Evolutionary conservation across 2,888 invertebrate genomes (phyloP), one percentile per base, ranked within the genome.

Genomic region (Merodon equestris): DNA sequence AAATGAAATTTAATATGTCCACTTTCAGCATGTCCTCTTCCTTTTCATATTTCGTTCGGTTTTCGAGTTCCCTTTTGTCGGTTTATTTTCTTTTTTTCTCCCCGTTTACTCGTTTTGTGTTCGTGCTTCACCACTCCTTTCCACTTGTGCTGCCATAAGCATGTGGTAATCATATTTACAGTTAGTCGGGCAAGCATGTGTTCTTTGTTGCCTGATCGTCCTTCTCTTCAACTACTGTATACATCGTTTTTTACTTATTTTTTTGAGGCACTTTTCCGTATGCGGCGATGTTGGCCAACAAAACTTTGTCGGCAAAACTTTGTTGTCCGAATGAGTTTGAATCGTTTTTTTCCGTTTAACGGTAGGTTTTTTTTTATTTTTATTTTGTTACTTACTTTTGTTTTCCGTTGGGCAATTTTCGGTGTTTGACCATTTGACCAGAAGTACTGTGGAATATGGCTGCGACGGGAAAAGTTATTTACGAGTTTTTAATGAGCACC

Each of bases 161-260:
- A 70, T 74, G 74, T 74, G 74, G 74, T 79, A 79, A 79, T 79
- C 79, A 79, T 79, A 74, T 79, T 79, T 79, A 64, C 60, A 79
- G 79, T 74, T 50, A 54, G 68, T 68, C 17, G 63, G 57, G 47
- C 36, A 58, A 77, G 61, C 77, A 73, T 73, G 44, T 73, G 58
- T 67, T 54, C 56, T 17, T 42, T 66, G 53, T 61, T 56, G n/a
- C 61, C 27, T 27, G 27, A 27, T 7, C 7, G 27, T 27, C 27
- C 27, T 7, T 7, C 3, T 27, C 27, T 4, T 27, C 27, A 27
- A 27, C 27, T 27, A 27, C 27, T 27, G 27, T 64, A 48, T 40
- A 40, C 10, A 1, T 10, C 40, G 3, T 40, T 40, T 10, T 40
- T 2, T 40, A 40, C 10, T 9, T 10, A 3, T 40, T 40, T 40